A percentile compares a stretch with the other conserved stretches of the same genome.
Evolutionary conservation across 2,113 vertebrate species (phyloP).

Genomic region (Syrmaticus mikado): DNA sequence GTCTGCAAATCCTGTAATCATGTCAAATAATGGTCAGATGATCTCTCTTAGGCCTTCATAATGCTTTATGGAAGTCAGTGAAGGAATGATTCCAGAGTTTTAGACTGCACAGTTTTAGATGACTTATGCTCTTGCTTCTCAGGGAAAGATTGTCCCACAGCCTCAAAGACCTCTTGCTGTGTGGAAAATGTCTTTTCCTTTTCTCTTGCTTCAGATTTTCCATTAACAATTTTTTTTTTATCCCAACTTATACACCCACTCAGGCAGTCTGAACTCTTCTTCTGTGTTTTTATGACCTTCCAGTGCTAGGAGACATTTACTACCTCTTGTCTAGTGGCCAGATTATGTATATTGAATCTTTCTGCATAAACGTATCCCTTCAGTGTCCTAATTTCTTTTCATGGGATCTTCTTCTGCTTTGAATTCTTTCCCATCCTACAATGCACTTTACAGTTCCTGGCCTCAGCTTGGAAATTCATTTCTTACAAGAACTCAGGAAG

Average conservation of each 20-base stretch:
- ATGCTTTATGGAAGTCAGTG: not conserved
- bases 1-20: not conserved
- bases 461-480: not conserved
- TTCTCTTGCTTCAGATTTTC: constrained; percentile 57
- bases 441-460: not conserved
- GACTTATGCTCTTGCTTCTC: not conserved
- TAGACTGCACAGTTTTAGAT: not conserved
- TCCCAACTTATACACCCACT: constrained; percentile 31
- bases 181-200: constrained; percentile 47
- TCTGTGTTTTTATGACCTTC: constrained; percentile 38
- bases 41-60: not conserved
- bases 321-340: constrained; percentile 24
- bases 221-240: not conserved
- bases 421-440: not conserved
- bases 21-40: not conserved
- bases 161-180: constrained; percentile 13
- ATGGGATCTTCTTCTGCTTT: not conserved
- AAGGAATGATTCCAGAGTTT: not conserved
- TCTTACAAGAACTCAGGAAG: not conserved
- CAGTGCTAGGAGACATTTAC: constrained; percentile 15
- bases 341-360: not conserved
- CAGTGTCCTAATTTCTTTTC: not conserved
- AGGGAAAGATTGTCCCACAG: constrained; percentile 27
- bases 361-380: not conserved
- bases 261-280: constrained; percentile 23